These are phyloP conservation scores for Acrossocheilus fasciatus DNA, from an alignment of 2,797 vertebrate genomes.

Conservation along the genomic window DNA sequence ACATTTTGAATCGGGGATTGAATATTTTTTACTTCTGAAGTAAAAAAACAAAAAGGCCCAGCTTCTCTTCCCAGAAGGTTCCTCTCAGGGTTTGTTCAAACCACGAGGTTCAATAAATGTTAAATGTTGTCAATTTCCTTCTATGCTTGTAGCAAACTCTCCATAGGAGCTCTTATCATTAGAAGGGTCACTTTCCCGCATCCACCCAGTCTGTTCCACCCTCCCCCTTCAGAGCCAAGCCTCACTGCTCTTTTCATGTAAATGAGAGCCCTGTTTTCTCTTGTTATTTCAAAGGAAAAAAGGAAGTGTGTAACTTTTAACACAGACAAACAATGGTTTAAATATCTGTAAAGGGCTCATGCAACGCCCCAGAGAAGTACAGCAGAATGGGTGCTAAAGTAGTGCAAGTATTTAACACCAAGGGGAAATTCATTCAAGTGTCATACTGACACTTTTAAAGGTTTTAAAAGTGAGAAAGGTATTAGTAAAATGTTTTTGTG, in stretches of 20 bases:
- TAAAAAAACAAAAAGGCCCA: background rate
- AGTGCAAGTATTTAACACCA: slow-evolving; percentile 28
- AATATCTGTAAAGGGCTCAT: slow-evolving; percentile 82
- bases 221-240: slow-evolving; percentile 57
- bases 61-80: background rate
- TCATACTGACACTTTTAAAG: slow-evolving; percentile 46
- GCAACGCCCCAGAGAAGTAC: slow-evolving; percentile 75
- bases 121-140: slow-evolving; percentile 70
- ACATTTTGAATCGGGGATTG: background rate
- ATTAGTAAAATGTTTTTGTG: slow-evolving; percentile 2
- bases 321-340: slow-evolving; percentile 80
- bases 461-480: background rate
- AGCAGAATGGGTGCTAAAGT: slow-evolving; percentile 56
- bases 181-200: slow-evolving; percentile 58
- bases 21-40: background rate
- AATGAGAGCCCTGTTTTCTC: slow-evolving; percentile 82
- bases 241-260: slow-evolving; percentile 83
- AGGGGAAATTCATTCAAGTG: slow-evolving; percentile 37
- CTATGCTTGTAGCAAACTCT: slow-evolving; percentile 29
- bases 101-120: background rate
- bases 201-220: slow-evolving; percentile 44
- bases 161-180: slow-evolving; percentile 66
- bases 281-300: slow-evolving; percentile 86
- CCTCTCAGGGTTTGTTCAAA: background rate
- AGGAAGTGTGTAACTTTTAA: slow-evolving; percentile 84